These are phyloP conservation scores for Florisuga fusca DNA, from an alignment of 2,797 vertebrate genomes.

Conservation along the genomic window DNA sequence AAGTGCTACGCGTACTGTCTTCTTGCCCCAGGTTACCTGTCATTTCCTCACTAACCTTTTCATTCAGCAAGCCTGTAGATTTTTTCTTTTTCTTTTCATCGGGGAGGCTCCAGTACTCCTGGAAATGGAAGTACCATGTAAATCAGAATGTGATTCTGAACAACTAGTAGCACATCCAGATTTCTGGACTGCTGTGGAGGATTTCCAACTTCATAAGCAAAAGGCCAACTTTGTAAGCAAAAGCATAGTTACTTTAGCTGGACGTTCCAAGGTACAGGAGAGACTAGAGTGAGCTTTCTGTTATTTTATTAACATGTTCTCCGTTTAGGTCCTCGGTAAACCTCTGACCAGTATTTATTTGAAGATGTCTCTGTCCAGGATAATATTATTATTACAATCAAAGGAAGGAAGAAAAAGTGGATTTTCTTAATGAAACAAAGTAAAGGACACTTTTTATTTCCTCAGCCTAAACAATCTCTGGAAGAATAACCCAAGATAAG, in stretches of 20 bases:
- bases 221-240: not conserved
- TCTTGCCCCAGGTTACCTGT: not conserved
- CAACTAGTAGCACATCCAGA: not conserved
- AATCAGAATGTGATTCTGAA: not conserved
- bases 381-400: not conserved
- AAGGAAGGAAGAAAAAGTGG: not conserved
- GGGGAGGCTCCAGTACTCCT: not conserved
- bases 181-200: not conserved
- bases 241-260: not conserved
- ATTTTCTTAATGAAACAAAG: not conserved
- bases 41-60: not conserved
- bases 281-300: not conserved
- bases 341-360: not conserved
- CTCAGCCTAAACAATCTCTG: not conserved
- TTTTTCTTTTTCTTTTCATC: not conserved
- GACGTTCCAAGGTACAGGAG: not conserved
- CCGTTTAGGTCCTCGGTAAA: not conserved
- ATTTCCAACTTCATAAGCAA: not conserved
- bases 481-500: constrained; percentile 1
- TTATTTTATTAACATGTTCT: not conserved
- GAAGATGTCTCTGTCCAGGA: not conserved
- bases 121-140: not conserved
- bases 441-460: not conserved
- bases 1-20: not conserved
- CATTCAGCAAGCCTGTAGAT: not conserved